phyloP scores from a whole-genome alignment of 1,140 invertebrate species.

The Drosophila willistoni region DNA sequence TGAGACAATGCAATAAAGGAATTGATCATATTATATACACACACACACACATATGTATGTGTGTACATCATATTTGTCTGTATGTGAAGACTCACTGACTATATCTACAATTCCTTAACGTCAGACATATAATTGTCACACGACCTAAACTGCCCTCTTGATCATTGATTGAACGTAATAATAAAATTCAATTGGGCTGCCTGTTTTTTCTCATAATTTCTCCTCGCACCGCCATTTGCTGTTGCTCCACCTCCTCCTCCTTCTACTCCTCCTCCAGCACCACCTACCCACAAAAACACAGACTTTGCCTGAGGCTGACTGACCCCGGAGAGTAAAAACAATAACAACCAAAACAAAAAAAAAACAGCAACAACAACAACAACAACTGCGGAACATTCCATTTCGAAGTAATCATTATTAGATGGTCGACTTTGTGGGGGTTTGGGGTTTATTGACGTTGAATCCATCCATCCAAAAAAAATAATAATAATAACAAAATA shows the following conservation, averaged over 20 bases:
- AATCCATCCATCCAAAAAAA: constrained; percentile 18
- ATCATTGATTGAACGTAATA: constrained; percentile 83
- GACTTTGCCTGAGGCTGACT: constrained; percentile 57
- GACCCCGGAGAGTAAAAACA: constrained; percentile 44
- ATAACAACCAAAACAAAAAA: constrained; percentile 45
- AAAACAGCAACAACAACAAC: neutral
- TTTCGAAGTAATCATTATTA: constrained; percentile 63
- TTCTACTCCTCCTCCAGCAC: neutral
- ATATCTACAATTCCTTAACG: constrained; percentile 74
- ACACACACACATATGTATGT: constrained; percentile 14
- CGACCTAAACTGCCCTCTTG: constrained; percentile 78
- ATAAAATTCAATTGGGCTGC: constrained; percentile 80
- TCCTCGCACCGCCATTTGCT: neutral
- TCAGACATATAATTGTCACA: constrained; percentile 81
- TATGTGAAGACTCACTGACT: constrained; percentile 16
- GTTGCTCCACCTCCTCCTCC: neutral
- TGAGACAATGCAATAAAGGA: constrained; percentile 40
- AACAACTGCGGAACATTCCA: constrained; percentile 68
- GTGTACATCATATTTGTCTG: constrained; percentile 16
- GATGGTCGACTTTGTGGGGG: constrained; percentile 18
- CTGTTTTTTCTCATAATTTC: constrained; percentile 23
- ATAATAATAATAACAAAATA: constrained; percentile 9
- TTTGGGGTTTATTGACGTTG: constrained; percentile 21
- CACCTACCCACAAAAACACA: constrained; percentile 17
- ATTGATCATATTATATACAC: neutral